A percentile compares a stretch with the other conserved stretches of the same genome.
These are phyloP conservation scores for Leptinotarsa undecemlineata DNA, from an alignment of 1,140 invertebrate species.

Conservation along the genomic window DNA sequence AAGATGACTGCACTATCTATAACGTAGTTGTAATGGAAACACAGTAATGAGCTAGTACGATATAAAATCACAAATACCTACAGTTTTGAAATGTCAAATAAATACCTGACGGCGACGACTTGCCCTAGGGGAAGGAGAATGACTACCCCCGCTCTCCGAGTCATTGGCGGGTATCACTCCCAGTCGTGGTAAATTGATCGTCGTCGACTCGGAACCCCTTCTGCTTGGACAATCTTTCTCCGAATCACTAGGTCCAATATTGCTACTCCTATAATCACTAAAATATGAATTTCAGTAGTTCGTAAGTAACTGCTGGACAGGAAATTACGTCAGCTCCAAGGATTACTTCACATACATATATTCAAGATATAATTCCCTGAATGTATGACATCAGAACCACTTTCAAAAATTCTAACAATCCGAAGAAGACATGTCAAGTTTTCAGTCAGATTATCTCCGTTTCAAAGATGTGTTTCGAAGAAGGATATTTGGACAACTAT, in stretches of 20 bases:
- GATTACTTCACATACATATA: neutral
- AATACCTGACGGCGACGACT: slow-evolving; percentile 76
- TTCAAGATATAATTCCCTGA: too few relatives aligned
- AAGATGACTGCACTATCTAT: too few relatives aligned
- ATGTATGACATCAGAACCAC: too few relatives aligned
- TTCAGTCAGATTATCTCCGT: too few relatives aligned
- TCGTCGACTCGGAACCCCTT: slow-evolving; percentile 66
- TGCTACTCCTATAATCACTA: slow-evolving; percentile 91
- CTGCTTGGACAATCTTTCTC: slow-evolving; percentile 77
- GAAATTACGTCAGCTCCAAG: neutral
- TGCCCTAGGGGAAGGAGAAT: slow-evolving; percentile 81
- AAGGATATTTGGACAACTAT: too few relatives aligned
- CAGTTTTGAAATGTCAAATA: neutral
- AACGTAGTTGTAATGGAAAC: too few relatives aligned
- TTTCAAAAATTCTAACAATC: too few relatives aligned
- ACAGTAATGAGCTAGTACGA: too few relatives aligned
- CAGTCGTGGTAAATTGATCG: slow-evolving; percentile 56
- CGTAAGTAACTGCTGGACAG: neutral
- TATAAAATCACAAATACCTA: too few relatives aligned
- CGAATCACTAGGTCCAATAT: slow-evolving; percentile 83
- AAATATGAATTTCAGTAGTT: neutral
- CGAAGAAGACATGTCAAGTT: too few relatives aligned
- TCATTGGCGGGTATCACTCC: slow-evolving; percentile 73
- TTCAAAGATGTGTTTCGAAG: too few relatives aligned
- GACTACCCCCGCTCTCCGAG: slow-evolving; percentile 84